phyloP scores from a whole-genome alignment of 2,797 vertebrate species.

The Artibeus jamaicensis region DNA sequence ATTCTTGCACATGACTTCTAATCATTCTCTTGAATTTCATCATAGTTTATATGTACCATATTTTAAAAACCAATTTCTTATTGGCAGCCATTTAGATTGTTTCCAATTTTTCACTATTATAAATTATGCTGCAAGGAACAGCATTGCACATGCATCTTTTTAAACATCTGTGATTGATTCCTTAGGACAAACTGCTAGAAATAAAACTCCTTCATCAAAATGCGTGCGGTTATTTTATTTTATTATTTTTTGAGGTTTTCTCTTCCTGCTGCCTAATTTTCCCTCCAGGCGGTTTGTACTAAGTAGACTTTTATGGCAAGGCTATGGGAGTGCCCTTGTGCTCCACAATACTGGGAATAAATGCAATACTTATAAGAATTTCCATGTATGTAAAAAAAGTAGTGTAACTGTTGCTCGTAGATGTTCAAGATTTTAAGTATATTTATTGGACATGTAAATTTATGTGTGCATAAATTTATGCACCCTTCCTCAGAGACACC shows the following conservation, averaged over 20 bases:
- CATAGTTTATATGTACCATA: slow-evolving; percentile 60
- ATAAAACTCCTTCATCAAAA: slow-evolving; percentile 50
- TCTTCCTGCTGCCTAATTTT: not conserved
- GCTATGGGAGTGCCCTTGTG: not conserved
- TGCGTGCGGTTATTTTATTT: not conserved
- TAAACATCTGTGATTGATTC: slow-evolving; percentile 72
- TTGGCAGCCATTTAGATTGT: slow-evolving; percentile 66
- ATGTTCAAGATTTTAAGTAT: not conserved
- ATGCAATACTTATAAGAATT: not conserved
- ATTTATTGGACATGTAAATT: not conserved
- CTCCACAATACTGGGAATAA: not conserved
- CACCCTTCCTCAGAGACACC: not conserved
- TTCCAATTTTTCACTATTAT: slow-evolving; percentile 66
- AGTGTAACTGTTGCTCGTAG: not conserved
- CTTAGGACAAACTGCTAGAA: slow-evolving; percentile 54
- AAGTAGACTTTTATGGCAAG: not conserved
- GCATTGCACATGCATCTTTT: slow-evolving; percentile 61
- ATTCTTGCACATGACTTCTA: slow-evolving; percentile 14
- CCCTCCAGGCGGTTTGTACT: not conserved
- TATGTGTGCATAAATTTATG: not conserved
- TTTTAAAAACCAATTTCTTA: slow-evolving; percentile 76
- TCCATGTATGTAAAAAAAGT: not conserved
- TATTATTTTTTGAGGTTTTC: not conserved
- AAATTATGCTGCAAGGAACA: slow-evolving; percentile 52
- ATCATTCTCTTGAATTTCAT: slow-evolving; percentile 59